Evolutionary conservation across 2,113 vertebrate species (phyloP), one percentile per base, ranked within the genome.

Genomic region (Antigone vipio): DNA sequence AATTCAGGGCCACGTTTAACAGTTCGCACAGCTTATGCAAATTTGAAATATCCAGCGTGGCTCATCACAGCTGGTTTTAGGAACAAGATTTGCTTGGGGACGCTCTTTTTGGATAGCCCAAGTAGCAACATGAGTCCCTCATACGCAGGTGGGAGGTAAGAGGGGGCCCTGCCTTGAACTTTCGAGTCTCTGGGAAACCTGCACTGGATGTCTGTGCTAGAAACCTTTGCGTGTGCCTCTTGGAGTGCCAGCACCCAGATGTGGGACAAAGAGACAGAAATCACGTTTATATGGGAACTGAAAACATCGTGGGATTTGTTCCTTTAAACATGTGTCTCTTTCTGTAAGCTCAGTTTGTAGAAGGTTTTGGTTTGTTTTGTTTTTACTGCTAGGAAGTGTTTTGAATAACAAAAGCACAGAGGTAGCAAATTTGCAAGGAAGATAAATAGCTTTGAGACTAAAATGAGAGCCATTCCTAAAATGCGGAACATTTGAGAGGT

Each of bases 361-460:
- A 91, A 76, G 9, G 9, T 67, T 76, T 69, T 77, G 26, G 8
- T 4, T 49, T 88, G 19, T 12, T 95, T 85, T 23, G 9, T 1
- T 89, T 85, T 87, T 66, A 53, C 59, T 72, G 13, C 45, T 85
- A 14, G 1, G 3, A 87, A 38, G 44, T 53, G 38, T 53, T 84
- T 75, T 87, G 77, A 91, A 66, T 60, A 94, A 58, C 67, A 95
- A 71, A 95, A 82, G 17, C 50, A 72, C 15, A 23, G 32, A 78
- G 19, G 35, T 5, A 58, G 30, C 20, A 85, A 68, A 76, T 82
- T 82, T 80, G 32, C 32, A 73, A 89, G 44, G 68, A 89, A 72
- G 85, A 84, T 78, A 81, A 89, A 92, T 94, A 81, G 55, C 50
- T 95, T 78, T 82, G 91, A 91, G 74, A 91, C 35, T 96, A 76